Evolutionary conservation across 2,113 vertebrate species (phyloP), one percentile per base, ranked within the genome.

Genomic region (Sialia sialis): DNA sequence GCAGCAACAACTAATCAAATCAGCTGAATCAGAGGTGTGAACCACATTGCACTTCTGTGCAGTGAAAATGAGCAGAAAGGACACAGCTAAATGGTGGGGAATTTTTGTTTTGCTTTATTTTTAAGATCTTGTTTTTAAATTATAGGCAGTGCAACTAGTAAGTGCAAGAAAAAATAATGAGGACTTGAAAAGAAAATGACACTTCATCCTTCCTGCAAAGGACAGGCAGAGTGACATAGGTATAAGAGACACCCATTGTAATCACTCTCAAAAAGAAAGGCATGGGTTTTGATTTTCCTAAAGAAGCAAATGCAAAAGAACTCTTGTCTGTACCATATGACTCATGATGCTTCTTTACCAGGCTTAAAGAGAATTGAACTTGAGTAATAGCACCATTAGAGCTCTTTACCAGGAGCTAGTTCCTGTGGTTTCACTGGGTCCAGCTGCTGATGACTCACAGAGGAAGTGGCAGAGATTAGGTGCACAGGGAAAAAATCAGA

Each of bases 351-450:
- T 97, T 92, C 96, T 97, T 96, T 96, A 95, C 84, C 44, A 96
- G 76, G 77, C 89, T 97, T 97, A 94, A 90, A 96, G 95, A 97
- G 97, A 97, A 98, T 98, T 97, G 98, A 98, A 98, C 98, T 98
- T 98, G 98, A 98, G 98, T 98, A 98, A 99, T 98, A 98, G 98
- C 97, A 98, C 98, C 97, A 98, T 99, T 99, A 98, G 97, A 98
- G 97, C 90, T 97, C 97, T 98, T 98, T 98, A 98, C 97, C 97
- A 96, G 98, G 96, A 98, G 98, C 97, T 98, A 97, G 97, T 98
- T 98, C 98, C 98, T 97, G 93, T 96, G 97, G 97, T 98, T 97
- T 98, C 97, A 84, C 98, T 97, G 97, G 97, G 98, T 98, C 97
- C 98, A 98, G 98, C 97, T 98, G 98, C 98, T 98, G 98, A 98